Evolutionary conservation across 2,113 vertebrate species (phyloP).

Genomic region (Grallaria varia): DNA sequence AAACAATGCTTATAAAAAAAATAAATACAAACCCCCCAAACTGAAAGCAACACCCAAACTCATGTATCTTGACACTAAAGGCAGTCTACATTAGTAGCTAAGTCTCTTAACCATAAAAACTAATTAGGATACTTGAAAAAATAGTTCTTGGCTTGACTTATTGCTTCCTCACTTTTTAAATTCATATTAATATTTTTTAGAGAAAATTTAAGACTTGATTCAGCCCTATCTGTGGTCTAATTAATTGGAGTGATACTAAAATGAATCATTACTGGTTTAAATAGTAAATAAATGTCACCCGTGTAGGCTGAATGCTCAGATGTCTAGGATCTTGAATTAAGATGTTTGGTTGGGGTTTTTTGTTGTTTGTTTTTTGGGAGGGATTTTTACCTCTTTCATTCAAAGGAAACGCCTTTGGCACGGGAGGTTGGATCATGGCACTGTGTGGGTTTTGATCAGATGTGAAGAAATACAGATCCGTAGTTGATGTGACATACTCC

Average conservation of each 20-base stretch:
- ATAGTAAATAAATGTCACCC: background rate
- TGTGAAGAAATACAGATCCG: constrained; percentile 66
- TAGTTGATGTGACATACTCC: background rate
- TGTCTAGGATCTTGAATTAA: background rate
- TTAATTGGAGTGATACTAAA: background rate
- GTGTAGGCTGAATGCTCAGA: background rate
- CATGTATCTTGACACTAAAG: rapidly evolving
- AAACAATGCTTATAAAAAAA: background rate
- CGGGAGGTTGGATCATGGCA: constrained; percentile 55
- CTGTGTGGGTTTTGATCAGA: constrained; percentile 34
- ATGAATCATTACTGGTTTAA: background rate
- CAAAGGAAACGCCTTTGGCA: constrained; percentile 72
- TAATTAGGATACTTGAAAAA: background rate
- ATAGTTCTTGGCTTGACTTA: background rate
- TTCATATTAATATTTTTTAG: background rate
- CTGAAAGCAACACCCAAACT: background rate
- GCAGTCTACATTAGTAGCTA: background rate
- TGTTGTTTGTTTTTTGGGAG: too few relatives aligned
- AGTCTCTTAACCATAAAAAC: background rate
- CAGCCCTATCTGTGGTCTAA: background rate
- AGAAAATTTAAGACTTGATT: background rate
- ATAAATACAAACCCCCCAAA: background rate
- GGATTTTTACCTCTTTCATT: constrained; percentile 73
- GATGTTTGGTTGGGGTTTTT: background rate
- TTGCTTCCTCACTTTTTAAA: background rate